Evolutionary conservation across 2,797 vertebrate species (phyloP), one percentile per base, ranked within the genome.

Genomic region (Trachurus trachurus): DNA sequence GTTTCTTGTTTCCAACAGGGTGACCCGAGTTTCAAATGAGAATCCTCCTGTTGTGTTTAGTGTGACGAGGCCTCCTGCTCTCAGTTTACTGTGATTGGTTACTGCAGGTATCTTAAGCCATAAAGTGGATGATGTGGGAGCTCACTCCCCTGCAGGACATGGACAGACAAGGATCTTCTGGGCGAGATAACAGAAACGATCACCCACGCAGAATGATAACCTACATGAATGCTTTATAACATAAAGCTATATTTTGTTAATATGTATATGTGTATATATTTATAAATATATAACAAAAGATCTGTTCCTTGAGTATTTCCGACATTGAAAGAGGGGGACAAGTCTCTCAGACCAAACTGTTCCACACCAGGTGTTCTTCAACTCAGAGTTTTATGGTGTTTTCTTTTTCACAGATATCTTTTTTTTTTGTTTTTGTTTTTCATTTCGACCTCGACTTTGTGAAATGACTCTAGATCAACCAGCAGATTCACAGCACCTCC

Each of bases 251-350:
- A 96, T 96, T 96, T 96, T 96, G 95, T 96, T 92, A 93, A 95
- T 96, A 96, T 96, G 96, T 96, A 96, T 88, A 96, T 96, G 91
- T 95, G 94, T 96, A 94, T 95, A 96, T 94, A 96, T 95, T 95
- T 95, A 95, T 93, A 95, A 94, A 94, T 94, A 92, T 95, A 94
- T 94, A 95, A 95, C 86, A 57, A 84, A 84, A 88, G 90, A 90
- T 88, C 78, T 85, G 89, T 94, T 94, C 85, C 88, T 86, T 87
- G 80, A 92, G 79, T 91, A 90, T 94, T 93, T 92, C 89, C 83
- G 72, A 76, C 84, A 81, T 83, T 42, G 76, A 84, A 73, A 85
- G 75, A 80, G 77, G 81, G 81, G 87, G 78, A 88, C 64, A 4
- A 87, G 84, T 91, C 82, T 84, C 85, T 85, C 49, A 86, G 81